Evolutionary conservation across 2,113 vertebrate genomes (phyloP), one percentile per base, ranked within the genome.

Genomic region (Perca fluviatilis): DNA sequence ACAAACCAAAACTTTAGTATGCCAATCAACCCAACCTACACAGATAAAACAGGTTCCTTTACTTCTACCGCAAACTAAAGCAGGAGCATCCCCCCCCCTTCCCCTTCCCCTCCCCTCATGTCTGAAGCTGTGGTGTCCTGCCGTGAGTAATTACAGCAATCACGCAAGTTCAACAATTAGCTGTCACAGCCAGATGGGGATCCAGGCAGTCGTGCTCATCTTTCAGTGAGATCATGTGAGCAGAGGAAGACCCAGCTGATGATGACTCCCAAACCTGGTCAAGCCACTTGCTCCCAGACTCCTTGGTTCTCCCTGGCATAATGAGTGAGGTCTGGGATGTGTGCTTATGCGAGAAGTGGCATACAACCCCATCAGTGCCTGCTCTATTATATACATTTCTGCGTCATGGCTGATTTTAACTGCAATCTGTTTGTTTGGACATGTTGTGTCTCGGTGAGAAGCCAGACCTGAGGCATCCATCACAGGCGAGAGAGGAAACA

Each of bases 131-230:
- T 49, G 73, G 62, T 62, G 74, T 74, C 82, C 75, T 79, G 76
- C 86, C 47, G 50, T 93, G 92, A 93, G 84, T 91, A 91, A 94
- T 94, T 90, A 93, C 90, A 86, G 88, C 92, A 94, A 95, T 94
- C 94, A 94, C 88, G 85, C 54, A 94, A 93, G 84, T 91, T 94
- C 92, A 95, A 95, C 94, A 94, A 91, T 92, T 91, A 92, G 77
- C 88, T 90, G 92, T 89, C 92, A 78, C 67, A 93, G 89, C 94
- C 92, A 91, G 90, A 94, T 94, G 94, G 90, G 84, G 77, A 90
- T 88, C 74, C 69, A 71, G 68, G 78, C 85, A 53, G 79, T 54
- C 74, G 21, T 19, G 82, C 87, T 93, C 81, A 61, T 92, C 90
- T 92, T 89, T 94, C 89, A 93, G 88, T 77, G 54, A 83, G 86